Evolutionary conservation across 2,888 invertebrate genomes (phyloP), one percentile per base, ranked within the genome.

Genomic region (Lomographa bimaculata): DNA sequence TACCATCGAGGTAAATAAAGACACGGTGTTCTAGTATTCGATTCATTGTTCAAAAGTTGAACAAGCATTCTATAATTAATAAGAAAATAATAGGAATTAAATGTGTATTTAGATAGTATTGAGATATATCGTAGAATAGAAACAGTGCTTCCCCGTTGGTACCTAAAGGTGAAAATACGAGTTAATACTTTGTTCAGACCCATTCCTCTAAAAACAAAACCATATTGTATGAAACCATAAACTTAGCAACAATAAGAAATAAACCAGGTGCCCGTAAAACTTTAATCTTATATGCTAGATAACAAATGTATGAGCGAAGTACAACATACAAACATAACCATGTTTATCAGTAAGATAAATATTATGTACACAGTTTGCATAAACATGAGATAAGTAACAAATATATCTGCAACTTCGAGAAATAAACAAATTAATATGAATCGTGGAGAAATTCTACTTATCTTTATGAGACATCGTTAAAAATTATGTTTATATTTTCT

Each of bases 201-300:
- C 18, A 24, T 16, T 11, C 24, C 7, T 32, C 16, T 12, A 25
- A 19, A 11, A 2, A 26, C 12, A 16, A 24, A 10, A 18, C 23
- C 17, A 26, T 32, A 21, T 11, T 9, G 18, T n/a, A 9, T 19
- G 20, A 3, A 39, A 33, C 27, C 33, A 26, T 5, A 28, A 11
- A 40, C 7, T n/a, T 20, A 14, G 14, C 9, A 28, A 39, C 40
- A 54, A 59, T 58, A 56, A 55, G 50, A 53, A 61, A 55, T 58
- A 49, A 56, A 55, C 50, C 59, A 57, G 47, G 56, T 19, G 42
- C 42, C 36, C 51, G 37, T 58, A 62, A 70, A 71, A 71, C 75
- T 70, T 73, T 72, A 69, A 71, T 61, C 77, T 77, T 79, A 79
- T 46, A 49, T 41, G 57, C 77, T 79, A 76, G 60, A 51, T 66